These are phyloP conservation scores for Bubo scandiacus DNA, from an alignment of 2,113 vertebrate species.

Conservation along the genomic window DNA sequence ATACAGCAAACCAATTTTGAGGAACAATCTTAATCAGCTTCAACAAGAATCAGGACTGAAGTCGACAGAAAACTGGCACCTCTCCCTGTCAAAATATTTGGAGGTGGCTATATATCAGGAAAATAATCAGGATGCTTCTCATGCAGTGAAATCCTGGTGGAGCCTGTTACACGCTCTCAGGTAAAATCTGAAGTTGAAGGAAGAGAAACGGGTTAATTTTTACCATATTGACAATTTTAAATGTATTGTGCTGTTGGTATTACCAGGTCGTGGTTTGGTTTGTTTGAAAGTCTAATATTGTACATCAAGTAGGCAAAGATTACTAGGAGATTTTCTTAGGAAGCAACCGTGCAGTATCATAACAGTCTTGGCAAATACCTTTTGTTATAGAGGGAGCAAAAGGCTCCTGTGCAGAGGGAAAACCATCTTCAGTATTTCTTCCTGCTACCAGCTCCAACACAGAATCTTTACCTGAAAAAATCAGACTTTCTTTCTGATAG, in stretches of 20 bases:
- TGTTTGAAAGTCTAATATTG: background rate
- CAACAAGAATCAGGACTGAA: background rate
- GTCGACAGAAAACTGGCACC: background rate
- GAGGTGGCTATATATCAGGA: background rate
- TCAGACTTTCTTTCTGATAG: background rate
- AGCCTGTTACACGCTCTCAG: rapidly evolving
- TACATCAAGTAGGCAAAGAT: background rate
- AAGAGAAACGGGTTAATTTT: background rate
- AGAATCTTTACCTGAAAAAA: background rate
- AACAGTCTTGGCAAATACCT: background rate
- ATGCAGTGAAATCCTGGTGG: background rate
- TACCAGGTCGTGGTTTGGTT: background rate
- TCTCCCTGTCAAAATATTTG: background rate
- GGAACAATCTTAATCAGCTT: background rate
- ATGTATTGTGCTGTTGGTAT: background rate
- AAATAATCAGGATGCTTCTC: background rate
- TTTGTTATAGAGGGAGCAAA: background rate
- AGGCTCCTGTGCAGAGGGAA: background rate
- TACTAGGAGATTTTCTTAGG: background rate
- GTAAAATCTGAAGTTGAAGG: background rate
- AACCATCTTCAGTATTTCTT: background rate
- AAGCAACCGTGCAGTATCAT: rapidly evolving
- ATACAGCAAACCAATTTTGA: background rate
- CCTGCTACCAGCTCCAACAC: background rate
- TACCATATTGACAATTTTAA: background rate